Percentiles rank a stretch among this genome's conserved stretches.
Evolutionary conservation across 1,140 invertebrate species (phyloP).

Genomic region (Tetragonula clypearis): DNA sequence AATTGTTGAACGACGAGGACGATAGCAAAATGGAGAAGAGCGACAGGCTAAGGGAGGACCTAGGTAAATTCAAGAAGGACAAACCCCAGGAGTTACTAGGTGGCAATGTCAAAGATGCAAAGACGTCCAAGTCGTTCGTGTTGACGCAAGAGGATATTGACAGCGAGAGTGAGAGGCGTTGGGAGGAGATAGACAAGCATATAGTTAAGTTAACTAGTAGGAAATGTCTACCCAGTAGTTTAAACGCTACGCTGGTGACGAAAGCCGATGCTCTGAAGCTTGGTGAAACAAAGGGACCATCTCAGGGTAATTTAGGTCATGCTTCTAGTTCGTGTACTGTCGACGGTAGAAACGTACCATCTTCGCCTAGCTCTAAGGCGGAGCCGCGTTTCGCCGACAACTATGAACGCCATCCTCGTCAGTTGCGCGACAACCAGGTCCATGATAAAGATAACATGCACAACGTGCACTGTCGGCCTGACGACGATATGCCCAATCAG

Average conservation of each 20-base stretch:
- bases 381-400: conserved; percentile 70
- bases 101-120: conserved; percentile 8
- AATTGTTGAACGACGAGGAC: conserved; percentile 64
- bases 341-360: not conserved
- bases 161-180: conserved; percentile 60
- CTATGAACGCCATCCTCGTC: conserved; percentile 71
- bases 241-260: too few species aligned
- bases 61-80: not conserved
- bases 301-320: not conserved
- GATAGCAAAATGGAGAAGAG: conserved; percentile 16
- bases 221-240: conserved; percentile 32
- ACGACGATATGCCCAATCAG: conserved; percentile 16
- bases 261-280: conserved; percentile 10
- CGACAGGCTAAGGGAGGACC: not conserved
- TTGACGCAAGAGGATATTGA: conserved; percentile 51
- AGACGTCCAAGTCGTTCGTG: not conserved
- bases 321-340: not conserved
- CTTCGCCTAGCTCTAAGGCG: conserved; percentile 25
- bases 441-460: conserved; percentile 31
- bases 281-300: conserved; percentile 28
- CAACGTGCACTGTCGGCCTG: not conserved
- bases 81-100: conserved; percentile 5
- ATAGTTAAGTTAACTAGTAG: conserved; percentile 34
- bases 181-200: conserved; percentile 67
- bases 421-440: conserved; percentile 36